Evolutionary conservation across 2,888 invertebrate species (phyloP).

Genomic region (Himalopsyche japonica): DNA sequence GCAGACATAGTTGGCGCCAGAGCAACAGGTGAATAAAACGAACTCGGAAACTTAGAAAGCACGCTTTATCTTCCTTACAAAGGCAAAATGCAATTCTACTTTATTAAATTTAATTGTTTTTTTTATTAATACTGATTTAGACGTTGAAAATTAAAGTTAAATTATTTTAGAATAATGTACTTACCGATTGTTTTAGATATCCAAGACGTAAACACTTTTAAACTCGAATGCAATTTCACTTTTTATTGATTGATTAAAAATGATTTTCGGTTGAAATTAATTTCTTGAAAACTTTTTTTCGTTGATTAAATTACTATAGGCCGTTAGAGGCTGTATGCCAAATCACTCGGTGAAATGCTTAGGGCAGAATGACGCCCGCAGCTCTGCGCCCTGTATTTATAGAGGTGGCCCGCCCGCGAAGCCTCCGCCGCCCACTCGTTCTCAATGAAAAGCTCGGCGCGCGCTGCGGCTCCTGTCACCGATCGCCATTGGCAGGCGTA

Average conservation of each 20-base stretch:
- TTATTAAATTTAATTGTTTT: neutral
- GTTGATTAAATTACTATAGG: constrained; percentile 8
- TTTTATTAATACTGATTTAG: neutral
- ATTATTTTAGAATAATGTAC: neutral
- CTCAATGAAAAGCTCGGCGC: constrained; percentile 65
- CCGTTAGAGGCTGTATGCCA: constrained; percentile 1
- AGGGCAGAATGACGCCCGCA: constrained; percentile 52
- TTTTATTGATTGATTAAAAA: neutral
- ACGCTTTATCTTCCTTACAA: neutral
- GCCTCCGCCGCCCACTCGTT: constrained; percentile 68
- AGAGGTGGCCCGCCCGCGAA: constrained; percentile 52
- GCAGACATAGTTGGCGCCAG: constrained; percentile 36
- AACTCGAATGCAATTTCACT: neutral
- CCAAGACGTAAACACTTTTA: neutral
- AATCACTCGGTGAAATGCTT: constrained; percentile 44
- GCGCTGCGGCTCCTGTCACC: constrained; percentile 45
- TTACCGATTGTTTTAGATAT: neutral
- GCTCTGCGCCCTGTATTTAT: constrained; percentile 45
- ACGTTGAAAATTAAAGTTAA: neutral
- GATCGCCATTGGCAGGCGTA: constrained; percentile 44
- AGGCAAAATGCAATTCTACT: neutral
- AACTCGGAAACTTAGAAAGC: neutral
- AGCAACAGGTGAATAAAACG: constrained; percentile 36
- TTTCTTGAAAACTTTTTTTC: neutral
- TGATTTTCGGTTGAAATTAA: neutral